Base-by-base conservation (phyloP, 2,888 invertebrate genomes). In the Meganola albula region DNA sequence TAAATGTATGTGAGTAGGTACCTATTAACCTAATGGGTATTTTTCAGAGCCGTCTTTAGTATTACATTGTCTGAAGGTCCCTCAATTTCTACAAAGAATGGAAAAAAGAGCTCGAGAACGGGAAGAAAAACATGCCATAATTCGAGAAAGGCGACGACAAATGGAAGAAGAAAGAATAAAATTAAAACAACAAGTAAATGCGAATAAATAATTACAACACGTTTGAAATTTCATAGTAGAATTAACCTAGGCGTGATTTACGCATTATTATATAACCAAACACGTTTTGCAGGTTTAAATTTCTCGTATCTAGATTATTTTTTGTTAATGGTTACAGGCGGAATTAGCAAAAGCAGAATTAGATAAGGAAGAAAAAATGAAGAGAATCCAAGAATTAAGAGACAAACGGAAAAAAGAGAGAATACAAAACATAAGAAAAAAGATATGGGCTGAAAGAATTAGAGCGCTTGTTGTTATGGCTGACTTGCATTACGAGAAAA, bases 41-140 rank as follows among this genome's bases (percentile, higher is more conserved):
- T 20, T 67, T 66, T 31, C 56, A 84, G 84, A 84, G 34, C 73
- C 75, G 1, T 57, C 74, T 2, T 58, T 84, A 10, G 70, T 85
- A 29, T 58, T 87, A 25, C 77, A 79, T 48, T 87, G 87, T 41
- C 70, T 87, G 37, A 88, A 88, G 72, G 89, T 90, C 20, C 93
- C 93, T 2, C 90, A 89, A 61, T 90, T 93, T 60, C 62, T 93
- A 24, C 87, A 89, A 62, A 87, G 91, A 63, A 92, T 93, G 92
- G 91, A 93, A 56, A 89, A 90, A 34, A 87, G 92, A 38, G 92
- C 93, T 0, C 68, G 90, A 22, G 90, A 91, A 46, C 82, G 93
- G 21, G 90, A 87, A 54, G 85, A 87, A 47, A 86, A 84, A 51
- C 83, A 86, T 44, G 85, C 84, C 1, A 62, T 83, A 36, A 86